Conservation (phyloP, 2,888 invertebrate species). For the Subacronicta megacephala region DNA sequence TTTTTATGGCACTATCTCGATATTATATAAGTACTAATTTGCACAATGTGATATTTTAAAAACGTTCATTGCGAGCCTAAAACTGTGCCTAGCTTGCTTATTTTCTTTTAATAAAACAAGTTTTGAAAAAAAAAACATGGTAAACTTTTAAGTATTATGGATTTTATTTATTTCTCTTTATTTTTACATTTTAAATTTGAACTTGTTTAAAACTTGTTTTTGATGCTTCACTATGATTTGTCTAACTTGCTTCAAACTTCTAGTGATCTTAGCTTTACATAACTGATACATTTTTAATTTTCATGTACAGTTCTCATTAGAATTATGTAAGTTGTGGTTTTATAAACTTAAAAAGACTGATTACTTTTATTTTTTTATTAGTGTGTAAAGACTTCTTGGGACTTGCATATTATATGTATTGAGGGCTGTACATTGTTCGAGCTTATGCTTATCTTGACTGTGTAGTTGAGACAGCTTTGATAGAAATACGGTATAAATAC, state of each 20-base stretch:
- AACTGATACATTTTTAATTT: neutral
- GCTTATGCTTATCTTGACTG: conserved; percentile 29
- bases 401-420: no score
- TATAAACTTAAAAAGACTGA: neutral
- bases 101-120: conserved; percentile 9
- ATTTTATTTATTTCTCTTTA: no score
- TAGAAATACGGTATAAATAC: conserved; percentile 31
- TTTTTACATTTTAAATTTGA: no score
- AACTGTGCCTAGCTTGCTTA: conserved; percentile 25
- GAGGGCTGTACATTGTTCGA: conserved; percentile 28
- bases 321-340: neutral
- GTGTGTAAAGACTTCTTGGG: no score
- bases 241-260: neutral
- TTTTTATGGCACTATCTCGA: conserved; percentile 41
- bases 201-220: conserved; percentile 17
- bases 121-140: conserved; percentile 18
- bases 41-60: conserved; percentile 31
- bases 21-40: conserved; percentile 43
- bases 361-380: no score
- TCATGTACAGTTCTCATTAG: neutral
- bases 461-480: conserved; percentile 25
- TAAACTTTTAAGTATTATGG: neutral
- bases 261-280: neutral
- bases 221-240: conserved; percentile 16
- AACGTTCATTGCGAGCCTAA: conserved; percentile 7